These are phyloP conservation scores for Brachypalpus laphriformis DNA, from an alignment of 2,888 invertebrate genomes.

Conservation along the genomic window DNA sequence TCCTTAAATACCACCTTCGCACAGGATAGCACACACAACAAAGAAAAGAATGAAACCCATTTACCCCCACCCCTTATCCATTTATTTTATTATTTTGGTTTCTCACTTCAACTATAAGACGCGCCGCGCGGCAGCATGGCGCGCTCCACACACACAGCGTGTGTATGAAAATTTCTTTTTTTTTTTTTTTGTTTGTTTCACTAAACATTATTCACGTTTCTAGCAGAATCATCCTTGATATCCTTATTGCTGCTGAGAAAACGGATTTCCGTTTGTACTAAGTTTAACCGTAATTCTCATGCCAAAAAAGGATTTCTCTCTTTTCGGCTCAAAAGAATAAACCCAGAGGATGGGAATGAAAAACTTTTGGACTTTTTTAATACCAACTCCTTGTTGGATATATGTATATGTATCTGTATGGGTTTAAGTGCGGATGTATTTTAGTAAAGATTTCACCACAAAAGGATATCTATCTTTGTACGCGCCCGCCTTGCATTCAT, in stretches of 20 bases:
- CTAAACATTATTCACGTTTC: slow-evolving; percentile 43
- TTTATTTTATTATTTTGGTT: slow-evolving; percentile 38
- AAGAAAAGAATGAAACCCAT: neutral
- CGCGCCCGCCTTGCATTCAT: slow-evolving; percentile 32
- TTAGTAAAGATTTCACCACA: slow-evolving; percentile 21
- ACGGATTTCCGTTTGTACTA: slow-evolving; percentile 61
- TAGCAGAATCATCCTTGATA: slow-evolving; percentile 48
- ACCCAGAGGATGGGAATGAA: neutral
- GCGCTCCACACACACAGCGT: neutral
- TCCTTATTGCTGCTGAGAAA: slow-evolving; percentile 50
- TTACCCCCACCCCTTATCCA: neutral
- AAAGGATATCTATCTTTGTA: slow-evolving; percentile 31
- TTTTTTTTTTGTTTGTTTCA: slow-evolving; percentile 30
- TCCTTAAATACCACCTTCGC: slow-evolving; percentile 38
- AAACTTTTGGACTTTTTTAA: slow-evolving; percentile 42
- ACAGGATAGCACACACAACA: neutral
- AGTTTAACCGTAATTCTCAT: slow-evolving; percentile 55
- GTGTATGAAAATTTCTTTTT: slow-evolving; percentile 21
- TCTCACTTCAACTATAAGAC: slow-evolving; percentile 30
- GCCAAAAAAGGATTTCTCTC: slow-evolving; percentile 41
- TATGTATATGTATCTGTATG: neutral
- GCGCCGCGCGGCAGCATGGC: slow-evolving; percentile 37
- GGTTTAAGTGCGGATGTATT: neutral
- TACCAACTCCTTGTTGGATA: neutral
- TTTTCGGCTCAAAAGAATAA: slow-evolving; percentile 4